These are phyloP conservation scores for Drosophila sturtevanti DNA, from an alignment of 1,140 invertebrate genomes.

Conservation along the genomic window DNA sequence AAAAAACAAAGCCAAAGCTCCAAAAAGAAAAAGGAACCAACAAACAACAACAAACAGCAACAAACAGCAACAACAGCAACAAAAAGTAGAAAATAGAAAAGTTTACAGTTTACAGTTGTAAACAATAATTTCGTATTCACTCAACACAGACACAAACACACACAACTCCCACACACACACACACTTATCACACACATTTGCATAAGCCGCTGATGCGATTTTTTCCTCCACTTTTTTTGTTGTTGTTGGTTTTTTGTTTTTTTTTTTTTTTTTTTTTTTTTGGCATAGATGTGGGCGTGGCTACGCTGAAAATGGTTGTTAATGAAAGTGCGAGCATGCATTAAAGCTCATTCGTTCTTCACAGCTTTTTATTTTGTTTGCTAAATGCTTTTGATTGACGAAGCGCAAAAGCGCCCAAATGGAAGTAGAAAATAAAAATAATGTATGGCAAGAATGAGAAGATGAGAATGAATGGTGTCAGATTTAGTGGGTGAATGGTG, in stretches of 20 bases:
- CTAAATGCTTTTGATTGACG: conserved; percentile 76
- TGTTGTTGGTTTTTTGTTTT: no score
- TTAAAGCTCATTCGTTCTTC: conserved; percentile 58
- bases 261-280: no score
- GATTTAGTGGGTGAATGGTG: background rate
- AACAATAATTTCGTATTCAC: conserved; percentile 82
- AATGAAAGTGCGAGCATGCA: conserved; percentile 79
- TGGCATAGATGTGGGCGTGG: conserved; percentile 73
- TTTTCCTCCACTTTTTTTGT: no score
- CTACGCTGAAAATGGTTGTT: conserved; percentile 52
- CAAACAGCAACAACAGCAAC: no score
- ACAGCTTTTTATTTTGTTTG: conserved; percentile 23
- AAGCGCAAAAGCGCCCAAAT: conserved; percentile 70
- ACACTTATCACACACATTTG: conserved; percentile 55
- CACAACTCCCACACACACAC: conserved; percentile 50
- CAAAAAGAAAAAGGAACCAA: conserved; percentile 46
- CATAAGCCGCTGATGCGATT: conserved; percentile 80
- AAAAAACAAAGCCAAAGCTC: conserved; percentile 3
- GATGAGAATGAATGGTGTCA: background rate
- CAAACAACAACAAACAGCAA: no score
- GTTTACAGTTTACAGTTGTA: conserved; percentile 79
- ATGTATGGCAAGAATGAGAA: conserved; percentile 18
- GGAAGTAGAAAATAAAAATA: conserved; percentile 49
- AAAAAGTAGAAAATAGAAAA: conserved; percentile 28
- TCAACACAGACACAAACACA: conserved; percentile 66